phyloP scores from a whole-genome alignment of 2,888 invertebrate species.

The Liposcelis brunnea region DNA sequence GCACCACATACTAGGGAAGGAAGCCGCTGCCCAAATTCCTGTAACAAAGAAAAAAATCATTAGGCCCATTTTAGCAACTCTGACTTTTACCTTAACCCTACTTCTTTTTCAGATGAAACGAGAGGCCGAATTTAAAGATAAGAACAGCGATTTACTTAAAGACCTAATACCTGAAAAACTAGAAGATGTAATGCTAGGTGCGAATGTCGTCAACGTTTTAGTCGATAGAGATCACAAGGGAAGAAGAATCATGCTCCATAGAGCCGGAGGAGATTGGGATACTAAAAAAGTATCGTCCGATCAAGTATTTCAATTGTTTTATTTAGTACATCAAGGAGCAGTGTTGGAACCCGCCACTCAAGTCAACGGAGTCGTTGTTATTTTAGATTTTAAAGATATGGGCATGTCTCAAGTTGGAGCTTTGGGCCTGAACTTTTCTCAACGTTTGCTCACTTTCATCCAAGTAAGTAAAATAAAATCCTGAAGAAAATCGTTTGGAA shows the following conservation, averaged over 20 bases:
- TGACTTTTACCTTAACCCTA: no score
- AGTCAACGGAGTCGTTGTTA: slow-evolving; percentile 57
- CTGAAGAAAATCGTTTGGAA: no score
- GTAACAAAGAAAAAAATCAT: no score
- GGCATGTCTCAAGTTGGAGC: slow-evolving; percentile 49
- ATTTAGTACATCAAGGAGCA: slow-evolving; percentile 64
- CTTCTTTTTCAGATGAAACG: slow-evolving; percentile 75
- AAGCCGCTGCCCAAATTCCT: no score
- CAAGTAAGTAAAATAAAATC: slow-evolving; percentile 32
- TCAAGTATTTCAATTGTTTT: slow-evolving; percentile 61
- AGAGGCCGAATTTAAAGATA: slow-evolving; percentile 55
- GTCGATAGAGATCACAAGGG: slow-evolving; percentile 58
- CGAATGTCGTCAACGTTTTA: slow-evolving; percentile 60
- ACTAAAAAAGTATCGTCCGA: slow-evolving; percentile 54
- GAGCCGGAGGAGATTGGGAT: slow-evolving; percentile 58
- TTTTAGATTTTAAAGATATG: slow-evolving; percentile 65
- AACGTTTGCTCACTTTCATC: slow-evolving; percentile 57
- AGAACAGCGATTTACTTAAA: slow-evolving; percentile 43
- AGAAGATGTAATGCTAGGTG: slow-evolving; percentile 32
- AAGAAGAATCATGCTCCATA: slow-evolving; percentile 54
- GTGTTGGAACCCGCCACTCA: slow-evolving; percentile 52
- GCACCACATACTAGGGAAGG: no score
- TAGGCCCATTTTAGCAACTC: no score
- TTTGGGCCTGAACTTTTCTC: slow-evolving; percentile 52
- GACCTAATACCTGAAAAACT: slow-evolving; percentile 39